Evolutionary conservation across 64 coral and sea anemone genomes (phyloP).

Genomic region (Montipora cactus): DNA sequence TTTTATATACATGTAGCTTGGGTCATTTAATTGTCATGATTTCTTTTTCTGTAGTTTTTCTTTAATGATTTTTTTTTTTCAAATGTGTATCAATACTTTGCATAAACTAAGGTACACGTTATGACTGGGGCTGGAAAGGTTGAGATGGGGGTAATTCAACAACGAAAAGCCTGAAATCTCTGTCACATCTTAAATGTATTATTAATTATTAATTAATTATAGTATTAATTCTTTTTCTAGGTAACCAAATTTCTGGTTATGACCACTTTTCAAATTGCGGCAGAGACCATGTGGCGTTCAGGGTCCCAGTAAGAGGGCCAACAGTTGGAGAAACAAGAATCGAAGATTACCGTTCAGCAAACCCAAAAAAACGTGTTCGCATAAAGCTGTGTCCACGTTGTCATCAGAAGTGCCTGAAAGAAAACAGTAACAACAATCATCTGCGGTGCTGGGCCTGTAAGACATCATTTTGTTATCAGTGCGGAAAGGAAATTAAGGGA

Average conservation of each 20-base stretch:
- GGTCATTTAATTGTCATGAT: no score
- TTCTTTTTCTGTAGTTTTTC: no score
- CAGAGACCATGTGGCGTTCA: not conserved
- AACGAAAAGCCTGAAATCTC: no score
- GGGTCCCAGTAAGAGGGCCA: slow-evolving; percentile 16
- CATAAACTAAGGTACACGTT: no score
- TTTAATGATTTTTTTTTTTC: no score
- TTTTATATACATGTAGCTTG: no score
- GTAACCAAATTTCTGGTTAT: slow-evolving; percentile 78
- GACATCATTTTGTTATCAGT: slow-evolving; percentile 87
- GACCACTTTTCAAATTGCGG: slow-evolving; percentile 72
- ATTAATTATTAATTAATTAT: no score
- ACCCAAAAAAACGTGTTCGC: slow-evolving; percentile 40
- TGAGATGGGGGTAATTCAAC: no score
- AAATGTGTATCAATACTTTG: no score
- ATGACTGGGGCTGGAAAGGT: no score
- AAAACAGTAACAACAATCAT: slow-evolving; percentile 83
- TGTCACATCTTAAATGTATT: no score
- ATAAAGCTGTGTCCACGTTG: slow-evolving; percentile 77
- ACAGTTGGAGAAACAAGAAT: slow-evolving; percentile 66
- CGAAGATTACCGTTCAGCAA: slow-evolving; percentile 39
- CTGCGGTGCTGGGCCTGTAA: slow-evolving; percentile 98
- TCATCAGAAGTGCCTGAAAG: slow-evolving; percentile 87
- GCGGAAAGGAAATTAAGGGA: slow-evolving; percentile 78
- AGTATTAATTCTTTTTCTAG: slow-evolving; percentile 36